Evolutionary conservation across 2,113 vertebrate genomes (phyloP).

Genomic region (Anhinga rufa): DNA sequence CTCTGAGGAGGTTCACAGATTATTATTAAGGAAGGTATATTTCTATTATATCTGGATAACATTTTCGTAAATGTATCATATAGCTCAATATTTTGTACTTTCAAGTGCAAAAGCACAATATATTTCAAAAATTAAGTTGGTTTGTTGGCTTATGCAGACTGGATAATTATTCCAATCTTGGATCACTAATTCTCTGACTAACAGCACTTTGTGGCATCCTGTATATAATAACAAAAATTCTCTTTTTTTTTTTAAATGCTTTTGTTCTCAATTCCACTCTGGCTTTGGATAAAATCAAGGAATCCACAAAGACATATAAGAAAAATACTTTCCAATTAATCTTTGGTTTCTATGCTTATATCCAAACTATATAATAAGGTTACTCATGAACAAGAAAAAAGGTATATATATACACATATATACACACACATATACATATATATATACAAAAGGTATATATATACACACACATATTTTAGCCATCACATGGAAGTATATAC

Average conservation of each 20-base stretch:
- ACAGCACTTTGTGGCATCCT: not conserved
- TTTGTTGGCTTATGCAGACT: not conserved
- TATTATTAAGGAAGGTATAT: not conserved
- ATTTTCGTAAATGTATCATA: not conserved
- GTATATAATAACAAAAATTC: not conserved
- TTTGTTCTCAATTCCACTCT: not conserved
- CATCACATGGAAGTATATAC: not conserved
- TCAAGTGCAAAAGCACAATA: not conserved
- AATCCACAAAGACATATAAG: not conserved
- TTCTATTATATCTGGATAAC: not conserved
- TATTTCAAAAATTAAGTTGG: conserved; percentile 21
- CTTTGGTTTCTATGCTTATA: not conserved
- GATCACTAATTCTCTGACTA: not conserved
- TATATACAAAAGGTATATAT: too few relatives aligned
- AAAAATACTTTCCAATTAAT: not conserved
- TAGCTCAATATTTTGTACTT: conserved; percentile 27
- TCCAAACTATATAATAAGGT: not conserved
- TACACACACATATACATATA: too few relatives aligned
- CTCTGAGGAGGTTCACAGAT: not conserved
- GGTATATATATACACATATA: not conserved
- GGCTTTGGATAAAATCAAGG: not conserved
- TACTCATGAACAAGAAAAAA: not conserved
- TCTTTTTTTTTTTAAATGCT: not conserved
- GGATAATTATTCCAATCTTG: not conserved
- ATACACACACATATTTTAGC: not conserved